Percentiles rank a stretch among this genome's conserved stretches.
These are phyloP conservation scores for Ctena decussata DNA, from an alignment of 2,888 invertebrate species.

Conservation along the genomic window DNA sequence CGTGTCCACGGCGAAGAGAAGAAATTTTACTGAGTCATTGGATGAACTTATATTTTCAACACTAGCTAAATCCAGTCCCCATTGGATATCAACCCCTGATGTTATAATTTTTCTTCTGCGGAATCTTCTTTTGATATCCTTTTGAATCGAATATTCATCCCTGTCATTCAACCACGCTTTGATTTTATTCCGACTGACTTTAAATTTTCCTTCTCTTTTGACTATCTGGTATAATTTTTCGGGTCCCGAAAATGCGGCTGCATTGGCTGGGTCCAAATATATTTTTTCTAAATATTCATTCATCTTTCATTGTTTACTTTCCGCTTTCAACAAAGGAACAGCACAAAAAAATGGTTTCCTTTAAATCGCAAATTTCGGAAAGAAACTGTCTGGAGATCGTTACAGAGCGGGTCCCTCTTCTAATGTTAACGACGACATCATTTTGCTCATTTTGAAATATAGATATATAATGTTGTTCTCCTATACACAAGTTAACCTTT, in stretches of 20 bases:
- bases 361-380: constrained; percentile 15
- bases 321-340: neutral
- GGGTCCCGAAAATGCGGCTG: constrained; percentile 4
- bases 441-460: constrained; percentile 12
- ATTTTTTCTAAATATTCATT: neutral
- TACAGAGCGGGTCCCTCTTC: constrained; percentile 16
- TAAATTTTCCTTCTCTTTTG: constrained; percentile 20
- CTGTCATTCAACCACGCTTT: constrained; percentile 10
- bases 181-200: neutral
- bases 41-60: neutral
- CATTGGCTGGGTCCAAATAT: neutral
- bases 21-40: constrained; percentile 7
- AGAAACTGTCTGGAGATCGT: neutral
- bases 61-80: constrained; percentile 8
- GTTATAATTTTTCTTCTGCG: constrained; percentile 5
- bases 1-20: neutral
- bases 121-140: constrained; percentile 19
- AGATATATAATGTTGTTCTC: constrained; percentile 3
- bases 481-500: constrained; percentile 7
- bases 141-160: neutral
- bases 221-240: constrained; percentile 19
- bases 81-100: constrained; percentile 19
- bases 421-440: constrained; percentile 7
- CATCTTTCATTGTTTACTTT: neutral
- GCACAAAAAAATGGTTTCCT: constrained; percentile 12